phyloP scores from a whole-genome alignment of 2,113 vertebrate genomes.

The Podiceps cristatus region DNA sequence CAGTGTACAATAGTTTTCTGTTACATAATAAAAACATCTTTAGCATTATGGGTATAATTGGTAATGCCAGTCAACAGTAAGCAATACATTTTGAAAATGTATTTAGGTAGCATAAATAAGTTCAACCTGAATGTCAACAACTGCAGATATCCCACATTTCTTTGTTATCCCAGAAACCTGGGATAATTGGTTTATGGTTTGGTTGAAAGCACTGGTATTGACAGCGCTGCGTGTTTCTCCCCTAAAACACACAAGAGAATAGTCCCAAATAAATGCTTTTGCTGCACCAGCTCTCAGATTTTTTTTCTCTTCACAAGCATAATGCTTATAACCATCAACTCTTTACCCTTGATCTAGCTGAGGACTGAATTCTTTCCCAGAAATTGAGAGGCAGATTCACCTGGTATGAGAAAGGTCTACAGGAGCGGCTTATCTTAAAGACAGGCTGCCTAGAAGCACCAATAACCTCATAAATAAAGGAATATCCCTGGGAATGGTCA shows the following conservation, averaged over 20 bases:
- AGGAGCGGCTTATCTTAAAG: not conserved
- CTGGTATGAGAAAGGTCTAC: not conserved
- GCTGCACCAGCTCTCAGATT: not conserved
- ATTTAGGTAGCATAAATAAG: not conserved
- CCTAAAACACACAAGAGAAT: not conserved
- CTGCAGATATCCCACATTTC: not conserved
- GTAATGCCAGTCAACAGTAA: not conserved
- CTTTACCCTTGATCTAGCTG: not conserved
- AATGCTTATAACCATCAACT: not conserved
- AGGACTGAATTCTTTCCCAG: not conserved
- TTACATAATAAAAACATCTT: not conserved
- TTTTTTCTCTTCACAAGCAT: not conserved
- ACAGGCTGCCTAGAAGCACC: not conserved
- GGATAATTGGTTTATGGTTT: not conserved
- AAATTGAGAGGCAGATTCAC: not conserved
- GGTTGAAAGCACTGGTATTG: not conserved
- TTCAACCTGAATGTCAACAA: not conserved
- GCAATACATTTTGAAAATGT: not conserved
- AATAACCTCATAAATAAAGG: not conserved
- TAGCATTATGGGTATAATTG: not conserved
- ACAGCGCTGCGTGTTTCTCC: not conserved
- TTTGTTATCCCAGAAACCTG: not conserved
- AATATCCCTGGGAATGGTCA: not conserved
- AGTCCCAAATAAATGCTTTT: not conserved
- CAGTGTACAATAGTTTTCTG: not conserved